Evolutionary conservation across 2,797 vertebrate genomes (phyloP).

Genomic region (Poeciliopsis turneri): DNA sequence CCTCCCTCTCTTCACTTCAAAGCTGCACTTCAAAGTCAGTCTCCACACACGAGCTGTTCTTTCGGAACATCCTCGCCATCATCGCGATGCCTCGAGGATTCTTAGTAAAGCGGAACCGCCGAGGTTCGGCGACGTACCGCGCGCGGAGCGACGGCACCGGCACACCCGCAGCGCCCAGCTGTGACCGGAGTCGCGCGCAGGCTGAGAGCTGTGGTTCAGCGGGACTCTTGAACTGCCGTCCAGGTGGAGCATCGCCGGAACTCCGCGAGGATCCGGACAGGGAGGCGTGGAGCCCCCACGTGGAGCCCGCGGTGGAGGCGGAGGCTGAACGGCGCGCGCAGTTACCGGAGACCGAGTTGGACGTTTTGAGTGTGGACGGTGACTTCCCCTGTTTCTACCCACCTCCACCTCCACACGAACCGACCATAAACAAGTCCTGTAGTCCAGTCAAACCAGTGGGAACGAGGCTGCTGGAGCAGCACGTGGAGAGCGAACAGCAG

Average conservation of each 20-base stretch:
- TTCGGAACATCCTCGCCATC: constrained; percentile 23
- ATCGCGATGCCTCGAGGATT: constrained; percentile 91
- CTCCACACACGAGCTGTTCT: constrained; percentile 51
- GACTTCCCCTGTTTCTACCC: constrained; percentile 59
- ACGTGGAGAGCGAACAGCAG: constrained; percentile 42
- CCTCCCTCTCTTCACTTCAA: constrained; percentile 41
- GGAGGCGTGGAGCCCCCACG: constrained; percentile 68
- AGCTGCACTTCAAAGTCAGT: constrained; percentile 64
- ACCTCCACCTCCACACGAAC: constrained; percentile 47
- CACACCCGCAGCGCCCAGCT: not conserved
- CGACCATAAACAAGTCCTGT: constrained; percentile 45
- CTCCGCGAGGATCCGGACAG: constrained; percentile 50
- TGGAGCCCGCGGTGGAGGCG: constrained; percentile 72
- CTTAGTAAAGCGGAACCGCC: constrained; percentile 91
- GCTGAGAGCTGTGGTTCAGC: not conserved
- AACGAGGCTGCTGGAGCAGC: constrained; percentile 57
- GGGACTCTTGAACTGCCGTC: constrained; percentile 1
- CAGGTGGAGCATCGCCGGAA: constrained; percentile 28
- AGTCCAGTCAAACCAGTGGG: constrained; percentile 82
- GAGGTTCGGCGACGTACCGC: constrained; percentile 83
- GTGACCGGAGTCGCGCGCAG: not conserved
- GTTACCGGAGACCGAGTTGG: constrained; percentile 69
- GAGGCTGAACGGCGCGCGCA: constrained; percentile 70
- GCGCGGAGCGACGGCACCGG: constrained; percentile 52
- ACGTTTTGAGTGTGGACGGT: constrained; percentile 49